phyloP scores from a whole-genome alignment of 2,888 invertebrate species.

The Platerodrilus igneus region DNA sequence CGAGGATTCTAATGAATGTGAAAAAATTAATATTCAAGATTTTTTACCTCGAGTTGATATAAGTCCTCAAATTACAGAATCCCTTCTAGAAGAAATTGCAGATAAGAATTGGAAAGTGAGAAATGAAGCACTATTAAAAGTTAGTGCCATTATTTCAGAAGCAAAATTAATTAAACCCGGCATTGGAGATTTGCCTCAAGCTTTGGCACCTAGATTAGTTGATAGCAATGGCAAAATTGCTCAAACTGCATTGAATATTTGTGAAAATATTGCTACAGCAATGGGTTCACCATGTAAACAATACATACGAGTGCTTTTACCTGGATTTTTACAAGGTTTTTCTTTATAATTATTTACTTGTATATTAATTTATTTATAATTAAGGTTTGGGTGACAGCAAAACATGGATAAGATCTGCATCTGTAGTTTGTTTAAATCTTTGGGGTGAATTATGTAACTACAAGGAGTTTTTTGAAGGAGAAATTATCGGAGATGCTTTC shows the following conservation, averaged over 20 bases:
- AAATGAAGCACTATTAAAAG: conserved; percentile 69
- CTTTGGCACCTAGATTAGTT: conserved; percentile 68
- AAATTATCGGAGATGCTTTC: conserved; percentile 84
- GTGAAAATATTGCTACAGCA: conserved; percentile 73
- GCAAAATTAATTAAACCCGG: conserved; percentile 77
- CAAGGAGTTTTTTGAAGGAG: conserved; percentile 79
- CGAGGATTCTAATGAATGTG: conserved; percentile 44
- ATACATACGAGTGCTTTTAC: conserved; percentile 76
- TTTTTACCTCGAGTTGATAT: conserved; percentile 75
- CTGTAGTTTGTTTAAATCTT: conserved; percentile 76
- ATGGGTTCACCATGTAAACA: conserved; percentile 79
- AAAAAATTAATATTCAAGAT: conserved; percentile 60
- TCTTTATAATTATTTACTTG: neutral
- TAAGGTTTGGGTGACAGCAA: conserved; percentile 65
- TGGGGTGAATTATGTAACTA: conserved; percentile 81
- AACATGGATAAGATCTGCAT: conserved; percentile 74
- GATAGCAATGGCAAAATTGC: conserved; percentile 94
- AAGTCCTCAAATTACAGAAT: conserved; percentile 75
- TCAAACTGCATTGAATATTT: conserved; percentile 75
- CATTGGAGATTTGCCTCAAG: conserved; percentile 79
- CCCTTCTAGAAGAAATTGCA: conserved; percentile 71
- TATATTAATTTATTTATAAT: conserved; percentile 15
- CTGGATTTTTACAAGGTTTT: conserved; percentile 78
- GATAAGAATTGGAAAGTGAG: conserved; percentile 94
- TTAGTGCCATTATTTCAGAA: conserved; percentile 65